Evolutionary conservation across 1,140 invertebrate species (phyloP), one percentile per base, ranked within the genome.

Genomic region (Venustaconcha ellipsiformis): DNA sequence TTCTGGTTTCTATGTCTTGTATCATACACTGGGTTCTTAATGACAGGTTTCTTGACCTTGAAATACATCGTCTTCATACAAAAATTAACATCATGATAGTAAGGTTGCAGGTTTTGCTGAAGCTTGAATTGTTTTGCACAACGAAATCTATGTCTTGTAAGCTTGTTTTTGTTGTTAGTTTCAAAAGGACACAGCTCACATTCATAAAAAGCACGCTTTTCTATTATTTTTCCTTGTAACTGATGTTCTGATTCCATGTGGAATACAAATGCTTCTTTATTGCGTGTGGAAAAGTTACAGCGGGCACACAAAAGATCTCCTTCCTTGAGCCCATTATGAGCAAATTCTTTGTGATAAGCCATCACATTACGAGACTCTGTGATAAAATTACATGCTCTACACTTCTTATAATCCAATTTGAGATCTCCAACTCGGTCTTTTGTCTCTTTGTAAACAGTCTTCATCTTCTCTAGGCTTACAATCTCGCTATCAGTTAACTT

Each of bases 161-260:
- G 90, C 91, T 97, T 97, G n/a, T 95, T 94, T 89, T 97, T 98
- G 72, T 95, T 95, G 86, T 96, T 97, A 83, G 97, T 96, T 88
- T 98, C 97, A 86, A 97, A 98, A 1, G 95, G 94, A 92, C 97
- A 99, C 85, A 96, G 95, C 0, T 95, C 94, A 89, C 97, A 99
- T 83, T 97, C 95, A 90, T 97, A 96, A 87, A 95, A 95, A 0
- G 95, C 93, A 57, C 95, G 94, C 14, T 96, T 95, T 72, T 95
- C 92, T 82, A 97, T 95, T 59, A 98, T 89, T 76, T 94, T 92
- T 15, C 95, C 95, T 72, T 94, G 92, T 15, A 95, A 94, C 80
- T 94, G 94, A 88, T 99, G 97, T 83, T 95, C 93, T 0, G 94
- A 93, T 84, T 97, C 94, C 95, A 97, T 96, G 83, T 99, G 97